Conservation (phyloP, 1,140 invertebrate genomes). For the Melanaphis sacchari region DNA sequence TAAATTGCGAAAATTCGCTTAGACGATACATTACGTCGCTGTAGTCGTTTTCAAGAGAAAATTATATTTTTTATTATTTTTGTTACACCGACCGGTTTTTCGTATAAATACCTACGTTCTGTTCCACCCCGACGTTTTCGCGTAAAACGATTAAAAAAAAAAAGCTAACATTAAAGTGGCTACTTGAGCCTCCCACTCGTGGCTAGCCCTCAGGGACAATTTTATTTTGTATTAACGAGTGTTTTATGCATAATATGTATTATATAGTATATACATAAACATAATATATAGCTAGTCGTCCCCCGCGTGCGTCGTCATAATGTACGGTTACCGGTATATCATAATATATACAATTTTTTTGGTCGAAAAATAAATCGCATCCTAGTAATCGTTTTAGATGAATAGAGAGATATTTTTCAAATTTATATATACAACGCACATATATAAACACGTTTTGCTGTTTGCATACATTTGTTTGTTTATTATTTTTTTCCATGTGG, state of each 20-base stretch:
- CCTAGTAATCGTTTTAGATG: neutral
- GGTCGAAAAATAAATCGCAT: neutral
- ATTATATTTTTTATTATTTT: neutral
- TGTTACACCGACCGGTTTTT: neutral
- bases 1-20: neutral
- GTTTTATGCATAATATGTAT: neutral
- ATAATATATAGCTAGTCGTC: neutral
- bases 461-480: neutral
- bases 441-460: neutral
- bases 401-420: slow-evolving; percentile 19
- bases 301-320: neutral
- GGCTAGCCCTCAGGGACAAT: neutral
- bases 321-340: neutral
- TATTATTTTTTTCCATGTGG: slow-evolving; percentile 7
- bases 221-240: neutral
- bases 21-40: neutral
- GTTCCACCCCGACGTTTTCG: neutral
- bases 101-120: neutral
- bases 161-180: neutral
- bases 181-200: neutral
- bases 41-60: neutral
- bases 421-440: neutral
- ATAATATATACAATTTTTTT: slow-evolving; percentile 3
- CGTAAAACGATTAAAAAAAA: neutral
- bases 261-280: neutral